A percentile compares a stretch with the other conserved stretches of the same genome.
These are phyloP conservation scores for Steatornis caripensis DNA, from an alignment of 2,113 vertebrate genomes.

Conservation along the genomic window DNA sequence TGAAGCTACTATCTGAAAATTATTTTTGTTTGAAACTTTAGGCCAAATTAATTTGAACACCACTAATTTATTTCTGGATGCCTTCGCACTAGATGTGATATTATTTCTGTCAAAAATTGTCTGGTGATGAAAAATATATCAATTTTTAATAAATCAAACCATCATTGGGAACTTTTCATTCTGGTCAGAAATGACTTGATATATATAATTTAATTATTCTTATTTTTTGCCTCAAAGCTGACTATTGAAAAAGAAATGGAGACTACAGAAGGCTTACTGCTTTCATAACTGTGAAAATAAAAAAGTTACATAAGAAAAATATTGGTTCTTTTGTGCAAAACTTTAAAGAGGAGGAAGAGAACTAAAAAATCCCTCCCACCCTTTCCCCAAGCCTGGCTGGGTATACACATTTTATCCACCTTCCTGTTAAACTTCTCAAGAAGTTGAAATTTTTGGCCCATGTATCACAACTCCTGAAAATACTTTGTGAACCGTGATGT, in stretches of 20 bases:
- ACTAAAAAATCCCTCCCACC: background rate
- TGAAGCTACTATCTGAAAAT: background rate
- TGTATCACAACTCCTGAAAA: background rate
- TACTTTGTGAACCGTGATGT: background rate
- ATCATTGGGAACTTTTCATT: background rate
- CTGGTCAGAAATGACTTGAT: background rate
- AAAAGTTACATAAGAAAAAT: background rate
- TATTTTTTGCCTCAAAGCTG: background rate
- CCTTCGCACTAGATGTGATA: background rate
- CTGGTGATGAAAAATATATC: background rate
- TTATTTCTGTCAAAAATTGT: background rate
- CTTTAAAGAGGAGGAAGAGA: background rate
- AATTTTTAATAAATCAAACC: background rate
- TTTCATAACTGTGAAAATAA: background rate
- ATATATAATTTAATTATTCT: background rate
- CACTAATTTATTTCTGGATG: background rate
- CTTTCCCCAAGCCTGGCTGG: background rate
- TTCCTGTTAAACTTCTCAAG: background rate
- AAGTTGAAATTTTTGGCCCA: background rate
- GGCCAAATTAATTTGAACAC: background rate
- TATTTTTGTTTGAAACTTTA: background rate
- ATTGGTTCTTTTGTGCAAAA: background rate
- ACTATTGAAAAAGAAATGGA: background rate
- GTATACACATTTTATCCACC: background rate
- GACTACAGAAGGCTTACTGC: background rate